Evolutionary conservation across 1,140 invertebrate species (phyloP).

Genomic region (Nomia melanderi): DNA sequence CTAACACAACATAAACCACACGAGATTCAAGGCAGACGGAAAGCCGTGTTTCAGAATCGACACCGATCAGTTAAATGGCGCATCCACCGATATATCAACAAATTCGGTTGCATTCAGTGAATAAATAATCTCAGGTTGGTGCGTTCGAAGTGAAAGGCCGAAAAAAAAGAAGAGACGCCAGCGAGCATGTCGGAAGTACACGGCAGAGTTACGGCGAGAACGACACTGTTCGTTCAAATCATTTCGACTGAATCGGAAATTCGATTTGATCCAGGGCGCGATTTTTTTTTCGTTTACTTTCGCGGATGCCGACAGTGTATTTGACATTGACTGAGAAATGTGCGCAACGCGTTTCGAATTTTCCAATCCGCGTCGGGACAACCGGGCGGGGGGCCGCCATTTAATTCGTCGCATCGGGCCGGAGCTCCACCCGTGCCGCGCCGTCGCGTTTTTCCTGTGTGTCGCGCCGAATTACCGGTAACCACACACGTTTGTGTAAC

Average conservation of each 20-base stretch:
- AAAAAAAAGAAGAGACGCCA: background rate
- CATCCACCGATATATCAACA: background rate
- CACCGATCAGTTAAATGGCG: background rate
- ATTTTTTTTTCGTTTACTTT: conserved; percentile 21
- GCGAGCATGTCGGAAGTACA: conserved; percentile 9
- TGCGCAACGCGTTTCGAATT: conserved; percentile 55
- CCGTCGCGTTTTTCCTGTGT: too few relatives aligned
- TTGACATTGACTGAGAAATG: conserved; percentile 69
- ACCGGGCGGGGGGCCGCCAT: conserved; percentile 26
- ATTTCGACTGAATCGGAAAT: conserved; percentile 49
- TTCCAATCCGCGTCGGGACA: conserved; percentile 58
- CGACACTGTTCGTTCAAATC: conserved; percentile 42
- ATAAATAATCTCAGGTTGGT: conserved; percentile 25
- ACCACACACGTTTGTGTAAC: conserved; percentile 27
- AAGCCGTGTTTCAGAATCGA: background rate
- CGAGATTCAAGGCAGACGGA: background rate
- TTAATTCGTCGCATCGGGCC: conserved; percentile 57
- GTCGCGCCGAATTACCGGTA: conserved; percentile 40
- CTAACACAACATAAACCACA: background rate
- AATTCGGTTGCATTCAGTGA: background rate
- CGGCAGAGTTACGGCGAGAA: conserved; percentile 24
- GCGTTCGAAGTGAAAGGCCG: too few relatives aligned
- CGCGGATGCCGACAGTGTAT: conserved; percentile 57
- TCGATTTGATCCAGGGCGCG: conserved; percentile 50
- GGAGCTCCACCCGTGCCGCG: too few relatives aligned